A percentile compares a stretch with the other conserved stretches of the same genome.
These are phyloP conservation scores for Butorides virescens DNA, from an alignment of 2,113 vertebrate species.

Conservation along the genomic window DNA sequence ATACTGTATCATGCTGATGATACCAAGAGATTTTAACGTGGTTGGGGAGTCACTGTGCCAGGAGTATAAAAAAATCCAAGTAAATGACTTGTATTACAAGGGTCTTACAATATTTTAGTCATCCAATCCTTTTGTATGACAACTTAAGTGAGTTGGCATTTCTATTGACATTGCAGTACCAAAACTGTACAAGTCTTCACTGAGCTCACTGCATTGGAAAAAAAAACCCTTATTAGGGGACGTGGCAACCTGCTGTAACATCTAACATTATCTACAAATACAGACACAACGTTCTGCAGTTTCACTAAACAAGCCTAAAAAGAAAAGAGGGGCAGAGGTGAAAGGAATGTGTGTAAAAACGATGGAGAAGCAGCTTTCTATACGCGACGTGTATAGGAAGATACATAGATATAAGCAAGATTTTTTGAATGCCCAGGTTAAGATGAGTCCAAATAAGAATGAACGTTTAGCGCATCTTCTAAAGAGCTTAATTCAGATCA, in stretches of 20 bases:
- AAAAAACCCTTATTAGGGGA: neutral
- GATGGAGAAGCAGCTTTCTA: neutral
- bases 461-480: neutral
- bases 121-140: neutral
- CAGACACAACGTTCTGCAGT: neutral
- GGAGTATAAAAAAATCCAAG: neutral
- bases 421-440: neutral
- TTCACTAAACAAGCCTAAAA: neutral
- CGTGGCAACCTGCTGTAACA: neutral
- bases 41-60: neutral
- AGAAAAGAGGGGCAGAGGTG: neutral
- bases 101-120: neutral
- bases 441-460: neutral
- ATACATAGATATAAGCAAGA: neutral
- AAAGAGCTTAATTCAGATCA: neutral
- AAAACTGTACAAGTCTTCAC: neutral
- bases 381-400: neutral
- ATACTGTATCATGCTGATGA: neutral
- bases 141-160: neutral
- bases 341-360: neutral
- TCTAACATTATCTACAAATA: neutral
- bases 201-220: conserved; percentile 2
- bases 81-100: neutral
- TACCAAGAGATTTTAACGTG: neutral
- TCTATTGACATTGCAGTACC: neutral